A percentile compares a stretch with the other conserved stretches of the same genome.
Conservation (phyloP, 2,797 vertebrate species). For the Malurus leucopterus region DNA sequence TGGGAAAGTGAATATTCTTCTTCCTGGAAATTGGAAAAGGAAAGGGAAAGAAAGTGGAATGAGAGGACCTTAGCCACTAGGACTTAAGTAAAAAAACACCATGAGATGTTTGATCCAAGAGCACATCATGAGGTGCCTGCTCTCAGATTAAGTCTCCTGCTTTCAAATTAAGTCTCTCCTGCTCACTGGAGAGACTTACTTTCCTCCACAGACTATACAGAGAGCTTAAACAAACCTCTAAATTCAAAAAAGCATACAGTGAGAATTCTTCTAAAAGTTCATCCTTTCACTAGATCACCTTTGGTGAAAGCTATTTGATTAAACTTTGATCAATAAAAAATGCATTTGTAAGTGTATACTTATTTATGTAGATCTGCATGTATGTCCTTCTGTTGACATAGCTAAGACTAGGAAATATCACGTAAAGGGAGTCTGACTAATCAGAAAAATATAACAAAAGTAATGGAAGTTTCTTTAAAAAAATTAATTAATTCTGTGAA, state of each 20-base stretch:
- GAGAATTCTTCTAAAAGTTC: background rate
- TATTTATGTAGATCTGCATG: background rate
- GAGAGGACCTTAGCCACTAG: background rate
- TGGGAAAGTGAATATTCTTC: background rate
- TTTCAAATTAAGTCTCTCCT: no score
- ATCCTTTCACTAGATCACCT: background rate
- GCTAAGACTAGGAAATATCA: background rate
- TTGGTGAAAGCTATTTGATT: background rate
- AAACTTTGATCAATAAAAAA: background rate
- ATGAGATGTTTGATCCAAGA: background rate
- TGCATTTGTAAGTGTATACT: background rate
- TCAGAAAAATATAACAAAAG: background rate
- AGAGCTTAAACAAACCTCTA: background rate
- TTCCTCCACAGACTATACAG: background rate
- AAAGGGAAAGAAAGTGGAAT: background rate
- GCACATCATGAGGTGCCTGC: background rate
- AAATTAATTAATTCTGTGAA: background rate
- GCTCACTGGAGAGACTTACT: background rate
- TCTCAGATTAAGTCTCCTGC: background rate
- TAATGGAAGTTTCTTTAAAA: background rate
- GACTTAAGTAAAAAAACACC: background rate
- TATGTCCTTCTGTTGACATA: background rate
- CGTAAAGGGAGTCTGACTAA: background rate
- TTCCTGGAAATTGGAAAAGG: background rate
- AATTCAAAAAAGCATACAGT: accelerated